Conservation (phyloP, 1,140 invertebrate genomes). For the Drosophila arawakana region DNA sequence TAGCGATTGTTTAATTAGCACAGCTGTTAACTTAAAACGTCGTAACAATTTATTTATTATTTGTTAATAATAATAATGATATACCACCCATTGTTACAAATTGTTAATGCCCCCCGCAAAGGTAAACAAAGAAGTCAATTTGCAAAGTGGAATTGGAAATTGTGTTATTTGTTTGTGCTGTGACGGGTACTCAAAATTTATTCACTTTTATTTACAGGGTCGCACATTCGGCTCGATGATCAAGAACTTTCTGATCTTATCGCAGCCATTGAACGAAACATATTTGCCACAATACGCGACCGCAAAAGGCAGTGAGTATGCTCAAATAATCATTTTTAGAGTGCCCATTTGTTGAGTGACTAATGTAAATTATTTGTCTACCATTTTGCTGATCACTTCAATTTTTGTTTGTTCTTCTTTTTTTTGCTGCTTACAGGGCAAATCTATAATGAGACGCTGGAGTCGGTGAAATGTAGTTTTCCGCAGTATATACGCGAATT, state of each 20-base stretch:
- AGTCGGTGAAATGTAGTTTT: constrained; percentile 88
- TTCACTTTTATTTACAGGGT: constrained; percentile 86
- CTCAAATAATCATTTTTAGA: constrained; percentile 1
- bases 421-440: constrained; percentile 51
- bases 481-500: constrained; percentile 93
- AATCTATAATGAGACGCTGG: constrained; percentile 91
- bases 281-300: constrained; percentile 90
- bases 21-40: not conserved
- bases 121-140: not conserved
- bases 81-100: not conserved
- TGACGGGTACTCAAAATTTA: not conserved
- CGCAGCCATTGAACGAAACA: constrained; percentile 87
- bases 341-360: constrained; percentile 6
- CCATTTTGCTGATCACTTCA: not conserved
- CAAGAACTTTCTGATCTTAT: constrained; percentile 88
- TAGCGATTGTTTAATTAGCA: too few species aligned
- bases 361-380: constrained; percentile 30
- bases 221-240: constrained; percentile 91
- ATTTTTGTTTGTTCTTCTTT: not conserved
- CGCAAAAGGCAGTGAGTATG: constrained; percentile 86
- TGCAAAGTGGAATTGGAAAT: not conserved
- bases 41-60: not conserved
- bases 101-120: not conserved
- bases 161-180: not conserved
- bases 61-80: not conserved